Base-by-base conservation (phyloP, 1,140 invertebrate species). In the Maniola jurtina region DNA sequence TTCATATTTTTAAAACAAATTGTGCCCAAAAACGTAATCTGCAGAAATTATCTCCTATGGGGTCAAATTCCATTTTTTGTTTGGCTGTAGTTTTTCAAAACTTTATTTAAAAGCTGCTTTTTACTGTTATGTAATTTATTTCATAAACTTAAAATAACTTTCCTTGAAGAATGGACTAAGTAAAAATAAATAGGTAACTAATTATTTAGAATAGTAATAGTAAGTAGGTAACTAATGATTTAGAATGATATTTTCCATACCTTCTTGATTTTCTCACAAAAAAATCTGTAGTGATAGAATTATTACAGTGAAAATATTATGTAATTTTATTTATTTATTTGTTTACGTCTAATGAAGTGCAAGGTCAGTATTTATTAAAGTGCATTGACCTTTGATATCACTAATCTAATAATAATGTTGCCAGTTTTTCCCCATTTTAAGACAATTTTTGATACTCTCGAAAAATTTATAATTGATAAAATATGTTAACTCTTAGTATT, bases 61-160 rank as follows among this genome's bases (percentile, higher is more conserved):
- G 85, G 81, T 86, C 85, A 88, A 88, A 88, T 73, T 88, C 85
- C 85, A 88, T 73, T 62, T 52, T 36, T 54, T 38, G 35, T 8
- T 52, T 42, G 6, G 14, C 15, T 4, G 13, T 7, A 8, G 4
- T 50, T 50, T 42, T 6, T n/a, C n/a, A n/a, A n/a, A n/a, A n/a
- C n/a, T n/a, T n/a, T n/a, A n/a, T n/a, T n/a, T n/a, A n/a, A n/a
- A n/a, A n/a, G 25, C 25, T 25, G 25, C 25, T 25, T 25, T n/a
- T n/a, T n/a, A n/a, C n/a, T n/a, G n/a, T n/a, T n/a, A n/a, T n/a
- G n/a, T n/a, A n/a, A n/a, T n/a, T n/a, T n/a, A n/a, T n/a, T n/a
- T 25, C 25, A 25, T 25, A 25, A 2, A 4, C 25, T 25, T 25
- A 25, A 2, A 25, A 25, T 25, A 25, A 25, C 25, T 25, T 25